These are phyloP conservation scores for Dufourea novaeangliae DNA, from an alignment of 1,140 invertebrate species.

Conservation along the genomic window DNA sequence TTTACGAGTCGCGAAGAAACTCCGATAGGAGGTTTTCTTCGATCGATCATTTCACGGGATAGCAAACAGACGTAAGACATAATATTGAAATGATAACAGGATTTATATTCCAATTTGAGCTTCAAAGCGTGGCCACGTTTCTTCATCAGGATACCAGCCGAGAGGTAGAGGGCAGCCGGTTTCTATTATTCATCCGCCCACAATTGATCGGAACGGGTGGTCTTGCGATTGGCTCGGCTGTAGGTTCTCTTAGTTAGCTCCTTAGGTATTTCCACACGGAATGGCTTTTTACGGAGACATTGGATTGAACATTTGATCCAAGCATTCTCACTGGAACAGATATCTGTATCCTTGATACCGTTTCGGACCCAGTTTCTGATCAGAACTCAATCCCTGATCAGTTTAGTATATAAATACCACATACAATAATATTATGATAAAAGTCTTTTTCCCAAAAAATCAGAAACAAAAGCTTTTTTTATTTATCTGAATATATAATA, in stretches of 20 bases:
- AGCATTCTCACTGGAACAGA: no score
- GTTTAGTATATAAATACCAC: no score
- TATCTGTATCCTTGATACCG: no score
- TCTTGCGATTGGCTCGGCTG: not conserved
- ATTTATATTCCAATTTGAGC: constrained; percentile 75
- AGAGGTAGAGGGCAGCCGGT: constrained; percentile 30
- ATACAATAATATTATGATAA: no score
- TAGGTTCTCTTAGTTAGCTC: not conserved
- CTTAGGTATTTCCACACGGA: no score
- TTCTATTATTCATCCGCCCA: constrained; percentile 46
- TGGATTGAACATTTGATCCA: no score
- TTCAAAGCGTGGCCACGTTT: constrained; percentile 76
- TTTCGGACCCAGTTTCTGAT: no score
- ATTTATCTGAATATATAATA: no score
- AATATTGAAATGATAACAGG: constrained; percentile 66
- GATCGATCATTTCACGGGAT: not conserved
- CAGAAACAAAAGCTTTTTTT: no score
- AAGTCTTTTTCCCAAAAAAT: no score
- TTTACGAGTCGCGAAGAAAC: not conserved
- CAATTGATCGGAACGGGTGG: constrained; percentile 16
- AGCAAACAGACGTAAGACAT: not conserved
- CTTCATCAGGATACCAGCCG: constrained; percentile 70
- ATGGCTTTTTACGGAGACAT: not conserved
- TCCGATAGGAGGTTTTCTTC: not conserved
- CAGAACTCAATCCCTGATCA: no score